Base-by-base conservation (phyloP, 2,888 invertebrate genomes). In the Sphinx pinastri region DNA sequence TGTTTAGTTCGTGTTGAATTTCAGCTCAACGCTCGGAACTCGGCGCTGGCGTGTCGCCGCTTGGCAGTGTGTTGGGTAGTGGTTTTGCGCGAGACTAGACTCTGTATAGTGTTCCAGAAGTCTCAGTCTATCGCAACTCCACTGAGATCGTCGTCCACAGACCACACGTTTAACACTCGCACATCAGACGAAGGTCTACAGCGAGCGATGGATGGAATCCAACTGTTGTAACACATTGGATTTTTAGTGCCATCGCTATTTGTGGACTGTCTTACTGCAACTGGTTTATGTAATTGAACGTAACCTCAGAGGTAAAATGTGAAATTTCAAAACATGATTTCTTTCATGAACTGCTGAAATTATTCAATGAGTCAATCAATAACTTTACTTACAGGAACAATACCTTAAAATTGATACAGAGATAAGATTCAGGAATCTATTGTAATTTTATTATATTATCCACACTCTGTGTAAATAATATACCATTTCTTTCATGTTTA, bases 231-330 rank as follows among this genome's bases (percentile, higher is more conserved):
- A 79, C 81, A 83, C 91, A 91, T 91, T 94, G 93, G 92, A 86
- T 90, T 92, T 93, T 92, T 89, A 87, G 74, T 85, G 84, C 92
- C 89, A 93, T 94, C 90, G 88, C 87, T 90, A 86, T 87, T 88
- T 92, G 94, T 90, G 88, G 90, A 90, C 89, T 83, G 87, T 90
- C 88, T 87, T 84, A 79, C 82, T 78, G 77, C 89, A 83, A 77
- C 84, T 84, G 73, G 74, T 76, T 75, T 77, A 19, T 60, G 77
- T 77, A 75, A 77, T 79, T 82, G 54, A 66, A 67, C 69, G 68
- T 73, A 80, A 78, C 74, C 73, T 75, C 52, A 70, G 77, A 76
- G 76, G 79, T 79, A 77, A 77, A 68, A 13, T 67, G n/a, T 6
- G 25, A 52, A 47, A 51, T 25, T 25, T 69, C 4, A 13, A 57